Conservation (phyloP, 92 coral and sea anemone species). For the Paragorgia papillata region DNA sequence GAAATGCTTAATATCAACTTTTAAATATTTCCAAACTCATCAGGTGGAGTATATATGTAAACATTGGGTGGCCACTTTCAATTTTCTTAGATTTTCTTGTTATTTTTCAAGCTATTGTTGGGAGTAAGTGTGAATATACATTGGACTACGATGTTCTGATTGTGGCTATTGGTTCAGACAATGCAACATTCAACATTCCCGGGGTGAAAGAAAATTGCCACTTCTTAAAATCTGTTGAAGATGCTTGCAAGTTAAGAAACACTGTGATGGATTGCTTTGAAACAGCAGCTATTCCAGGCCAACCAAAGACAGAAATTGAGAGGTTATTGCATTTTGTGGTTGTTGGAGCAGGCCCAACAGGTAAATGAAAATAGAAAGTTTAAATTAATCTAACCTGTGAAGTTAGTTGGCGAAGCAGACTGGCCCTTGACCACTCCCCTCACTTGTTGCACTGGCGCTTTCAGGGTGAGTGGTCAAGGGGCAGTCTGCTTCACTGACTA, state of each 20-base stretch:
- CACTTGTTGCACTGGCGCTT: too few relatives aligned
- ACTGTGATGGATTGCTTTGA: conserved; percentile 46
- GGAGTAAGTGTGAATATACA: conserved; percentile 27
- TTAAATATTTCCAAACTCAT: too few relatives aligned
- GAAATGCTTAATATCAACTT: too few relatives aligned
- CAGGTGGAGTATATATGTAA: too few relatives aligned
- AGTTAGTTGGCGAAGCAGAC: too few relatives aligned
- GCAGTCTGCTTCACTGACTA: too few relatives aligned
- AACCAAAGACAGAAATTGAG: conserved; percentile 25
- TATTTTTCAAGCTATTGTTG: conserved; percentile 23
- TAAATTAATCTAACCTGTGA: too few relatives aligned
- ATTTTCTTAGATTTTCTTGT: too few relatives aligned
- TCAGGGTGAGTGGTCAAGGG: too few relatives aligned
- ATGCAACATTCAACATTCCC: conserved; percentile 44
- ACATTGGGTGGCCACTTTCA: not conserved
- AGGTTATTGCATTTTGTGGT: conserved; percentile 45
- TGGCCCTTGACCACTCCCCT: too few relatives aligned
- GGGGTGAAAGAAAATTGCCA: conserved; percentile 34
- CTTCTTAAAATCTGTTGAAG: conserved; percentile 40
- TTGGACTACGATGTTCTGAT: conserved; percentile 38
- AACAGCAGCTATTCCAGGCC: conserved; percentile 45
- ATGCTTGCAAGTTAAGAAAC: conserved; percentile 39
- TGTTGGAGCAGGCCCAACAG: conserved; percentile 46
- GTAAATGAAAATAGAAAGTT: not conserved
- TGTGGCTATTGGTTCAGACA: conserved; percentile 39